Conservation (phyloP, 1,140 invertebrate species). For the Conus betulinus region DNA sequence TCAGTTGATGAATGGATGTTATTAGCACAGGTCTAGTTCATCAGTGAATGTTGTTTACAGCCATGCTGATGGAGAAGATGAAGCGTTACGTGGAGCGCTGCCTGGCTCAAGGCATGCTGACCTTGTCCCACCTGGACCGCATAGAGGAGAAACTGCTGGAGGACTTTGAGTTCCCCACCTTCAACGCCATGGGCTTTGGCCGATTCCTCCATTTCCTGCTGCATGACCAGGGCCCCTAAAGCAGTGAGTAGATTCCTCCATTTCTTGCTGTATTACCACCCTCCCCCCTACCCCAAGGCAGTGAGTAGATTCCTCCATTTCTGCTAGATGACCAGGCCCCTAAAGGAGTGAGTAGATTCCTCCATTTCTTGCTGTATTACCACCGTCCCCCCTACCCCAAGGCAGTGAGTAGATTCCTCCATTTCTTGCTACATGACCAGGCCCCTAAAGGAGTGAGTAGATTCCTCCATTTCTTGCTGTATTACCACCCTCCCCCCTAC, state of each 20-base stretch:
- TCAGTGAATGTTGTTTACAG: conserved; percentile 45
- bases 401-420: too few species aligned
- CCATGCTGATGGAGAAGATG: conserved; percentile 53
- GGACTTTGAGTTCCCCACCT: conserved; percentile 61
- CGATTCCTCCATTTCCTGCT: conserved; percentile 67
- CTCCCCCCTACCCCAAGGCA: not conserved
- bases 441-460: too few species aligned
- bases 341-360: too few species aligned
- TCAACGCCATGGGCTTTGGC: conserved; percentile 64
- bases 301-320: too few species aligned
- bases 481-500: too few species aligned
- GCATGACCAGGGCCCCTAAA: conserved; percentile 55
- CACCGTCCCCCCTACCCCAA: too few species aligned
- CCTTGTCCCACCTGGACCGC: conserved; percentile 56
- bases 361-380: too few species aligned
- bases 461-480: too few species aligned
- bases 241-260: conserved; percentile 48
- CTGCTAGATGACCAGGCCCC: too few species aligned
- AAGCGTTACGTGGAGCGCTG: conserved; percentile 65
- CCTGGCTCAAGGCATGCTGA: conserved; percentile 59
- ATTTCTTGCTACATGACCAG: too few species aligned
- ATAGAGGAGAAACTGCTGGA: conserved; percentile 69
- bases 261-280: not conserved
- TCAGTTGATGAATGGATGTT: too few species aligned
- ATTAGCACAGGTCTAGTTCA: too few species aligned